phyloP scores from a whole-genome alignment of 2,113 vertebrate genomes.

The Hypocryptadius cinnamomeus region DNA sequence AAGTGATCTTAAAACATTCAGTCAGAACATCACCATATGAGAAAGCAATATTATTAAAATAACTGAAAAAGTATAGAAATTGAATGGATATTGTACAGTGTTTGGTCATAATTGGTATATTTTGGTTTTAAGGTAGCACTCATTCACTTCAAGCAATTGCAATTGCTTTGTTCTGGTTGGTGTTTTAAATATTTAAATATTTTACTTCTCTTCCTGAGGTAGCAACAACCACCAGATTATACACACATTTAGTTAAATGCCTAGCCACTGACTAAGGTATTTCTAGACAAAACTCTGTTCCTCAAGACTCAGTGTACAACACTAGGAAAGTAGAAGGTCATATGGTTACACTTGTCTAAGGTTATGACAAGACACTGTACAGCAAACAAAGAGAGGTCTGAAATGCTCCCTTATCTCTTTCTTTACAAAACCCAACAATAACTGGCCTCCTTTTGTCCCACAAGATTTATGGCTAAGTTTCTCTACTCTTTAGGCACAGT shows the following conservation, averaged over 20 bases:
- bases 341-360: not conserved
- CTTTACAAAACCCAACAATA: not conserved
- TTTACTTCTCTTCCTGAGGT: not conserved
- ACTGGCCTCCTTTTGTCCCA: not conserved
- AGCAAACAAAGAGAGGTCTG: not conserved
- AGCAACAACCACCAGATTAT: not conserved
- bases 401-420: not conserved
- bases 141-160: not conserved
- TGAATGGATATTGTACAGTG: not conserved
- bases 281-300: not conserved
- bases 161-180: not conserved
- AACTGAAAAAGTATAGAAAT: not conserved
- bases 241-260: not conserved
- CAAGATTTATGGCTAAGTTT: not conserved
- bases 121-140: not conserved
- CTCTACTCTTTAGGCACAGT: not conserved
- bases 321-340: not conserved
- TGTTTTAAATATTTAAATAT: not conserved
- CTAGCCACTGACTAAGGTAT: not conserved
- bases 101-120: not conserved
- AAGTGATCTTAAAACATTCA: not conserved
- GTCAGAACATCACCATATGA: not conserved
- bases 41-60: not conserved
- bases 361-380: not conserved
- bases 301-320: not conserved